Evolutionary conservation across 2,797 vertebrate species (phyloP), one percentile per base, ranked within the genome.

Genomic region (Melanotaenia pygmaea): DNA sequence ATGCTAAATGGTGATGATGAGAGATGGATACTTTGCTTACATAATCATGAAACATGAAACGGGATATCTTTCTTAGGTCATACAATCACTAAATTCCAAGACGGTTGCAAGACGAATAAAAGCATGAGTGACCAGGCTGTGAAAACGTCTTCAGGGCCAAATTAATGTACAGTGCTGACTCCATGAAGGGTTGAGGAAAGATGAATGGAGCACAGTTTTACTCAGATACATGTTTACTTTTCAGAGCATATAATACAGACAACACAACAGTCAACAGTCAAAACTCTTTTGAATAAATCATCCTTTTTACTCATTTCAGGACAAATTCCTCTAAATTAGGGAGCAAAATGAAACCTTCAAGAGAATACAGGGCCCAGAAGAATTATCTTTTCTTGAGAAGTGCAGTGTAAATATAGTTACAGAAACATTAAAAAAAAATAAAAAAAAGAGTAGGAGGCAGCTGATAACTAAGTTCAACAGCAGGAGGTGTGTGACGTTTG

Each of bases 401-500:
- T 12, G 3, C n/a, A 24, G 8, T 18, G 14, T 20, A 14, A 35
- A 47, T 50, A 24, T 9, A 24, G 43, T 45, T 24, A 59, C 57
- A 18, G 54, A 3, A 37, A 13, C 22, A 20, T 34, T 14, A 5
- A 5, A 47, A 5, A 47, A 32, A 20, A 35, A 30, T 6, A 18
- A 47, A 53, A 37, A 38, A 22, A 24, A 13, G 0, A 65, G 67
- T 2, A 22, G 56, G 26, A 67, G 70, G 61, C 22, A 34, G 43
- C 50, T 5, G 59, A 35, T 1, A 35, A 76, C 54, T 75, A 24
- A 76, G 64, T 14, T 53, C 34, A 62, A 74, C 62, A 34, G 71
- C 66, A 65, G 70, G 63, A 67, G 74, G 65, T 65, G 64, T 72
- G 80, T 87, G 87, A 88, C 75, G 67, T 77, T 77, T 45, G 60